phyloP scores from a whole-genome alignment of 2,113 vertebrate genomes.

The Dissostichus mawsoni region DNA sequence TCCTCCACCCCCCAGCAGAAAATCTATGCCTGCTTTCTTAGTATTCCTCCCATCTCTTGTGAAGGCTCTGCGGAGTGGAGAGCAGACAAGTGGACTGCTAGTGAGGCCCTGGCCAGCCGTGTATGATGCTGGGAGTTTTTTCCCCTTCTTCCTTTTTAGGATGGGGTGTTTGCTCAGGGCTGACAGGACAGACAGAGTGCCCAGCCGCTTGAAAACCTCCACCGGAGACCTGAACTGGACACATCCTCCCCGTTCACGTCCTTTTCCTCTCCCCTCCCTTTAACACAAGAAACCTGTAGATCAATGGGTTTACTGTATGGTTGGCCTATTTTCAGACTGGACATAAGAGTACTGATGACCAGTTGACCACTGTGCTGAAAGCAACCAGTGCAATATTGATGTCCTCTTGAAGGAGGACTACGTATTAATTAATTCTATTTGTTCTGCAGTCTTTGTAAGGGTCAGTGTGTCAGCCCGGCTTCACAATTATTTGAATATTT shows the following conservation, averaged over 20 bases:
- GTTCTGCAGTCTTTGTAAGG: background rate
- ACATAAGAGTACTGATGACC: conserved; percentile 2
- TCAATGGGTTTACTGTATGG: conserved; percentile 11
- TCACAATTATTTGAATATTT: no score
- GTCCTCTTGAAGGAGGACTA: background rate
- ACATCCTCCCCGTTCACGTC: conserved; percentile 41
- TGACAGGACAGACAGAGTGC: conserved; percentile 78
- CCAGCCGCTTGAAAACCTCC: conserved; percentile 75
- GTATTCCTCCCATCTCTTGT: conserved; percentile 83
- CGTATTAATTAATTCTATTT: background rate
- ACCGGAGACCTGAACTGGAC: conserved; percentile 73
- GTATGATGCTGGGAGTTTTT: conserved; percentile 76
- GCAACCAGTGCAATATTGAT: background rate
- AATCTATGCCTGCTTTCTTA: conserved; percentile 84
- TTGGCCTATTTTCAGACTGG: background rate
- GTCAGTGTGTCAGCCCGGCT: background rate
- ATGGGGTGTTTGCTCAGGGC: conserved; percentile 75
- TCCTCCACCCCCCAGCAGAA: conserved; percentile 74
- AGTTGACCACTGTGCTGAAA: background rate
- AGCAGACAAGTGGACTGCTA: conserved; percentile 80
- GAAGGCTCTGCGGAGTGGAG: conserved; percentile 77
- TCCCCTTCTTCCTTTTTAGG: conserved; percentile 58
- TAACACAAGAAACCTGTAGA: conserved; percentile 17
- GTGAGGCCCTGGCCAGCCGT: conserved; percentile 75
- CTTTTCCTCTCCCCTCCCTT: conserved; percentile 8